phyloP scores from a whole-genome alignment of 2,888 invertebrate genomes.

The Dorcus hopei region DNA sequence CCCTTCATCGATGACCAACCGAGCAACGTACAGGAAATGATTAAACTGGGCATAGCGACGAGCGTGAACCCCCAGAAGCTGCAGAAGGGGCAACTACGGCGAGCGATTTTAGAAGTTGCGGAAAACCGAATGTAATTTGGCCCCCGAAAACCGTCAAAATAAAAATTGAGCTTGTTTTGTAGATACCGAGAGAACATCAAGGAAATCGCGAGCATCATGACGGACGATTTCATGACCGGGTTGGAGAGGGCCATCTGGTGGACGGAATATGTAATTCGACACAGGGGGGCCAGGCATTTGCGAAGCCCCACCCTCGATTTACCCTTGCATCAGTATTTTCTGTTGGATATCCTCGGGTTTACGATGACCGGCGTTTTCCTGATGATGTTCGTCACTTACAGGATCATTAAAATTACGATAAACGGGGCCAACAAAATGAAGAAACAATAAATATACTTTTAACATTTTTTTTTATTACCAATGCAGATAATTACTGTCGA shows the following conservation, averaged over 20 bases:
- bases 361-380: conserved; percentile 9
- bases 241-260: conserved; percentile 53
- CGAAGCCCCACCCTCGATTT: conserved; percentile 48
- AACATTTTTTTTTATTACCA: no score
- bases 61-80: conserved; percentile 23
- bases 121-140: conserved; percentile 30
- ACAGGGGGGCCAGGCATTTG: conserved; percentile 50
- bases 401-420: conserved; percentile 9
- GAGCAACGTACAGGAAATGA: conserved; percentile 27
- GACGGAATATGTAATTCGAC: conserved; percentile 55
- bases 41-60: conserved; percentile 27
- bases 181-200: conserved; percentile 9
- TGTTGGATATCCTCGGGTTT: conserved; percentile 43
- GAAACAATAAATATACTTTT: background rate
- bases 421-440: conserved; percentile 10
- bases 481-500: background rate
- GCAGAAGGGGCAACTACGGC: conserved; percentile 28
- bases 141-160: no score
- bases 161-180: background rate
- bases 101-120: conserved; percentile 32
- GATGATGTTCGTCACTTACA: conserved; percentile 6
- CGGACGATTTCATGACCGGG: conserved; percentile 45
- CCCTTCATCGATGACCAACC: conserved; percentile 34
- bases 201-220: conserved; percentile 5
- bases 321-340: conserved; percentile 46